These are phyloP conservation scores for Dasysyrphus albostriatus DNA, from an alignment of 2,888 invertebrate genomes.

Conservation along the genomic window DNA sequence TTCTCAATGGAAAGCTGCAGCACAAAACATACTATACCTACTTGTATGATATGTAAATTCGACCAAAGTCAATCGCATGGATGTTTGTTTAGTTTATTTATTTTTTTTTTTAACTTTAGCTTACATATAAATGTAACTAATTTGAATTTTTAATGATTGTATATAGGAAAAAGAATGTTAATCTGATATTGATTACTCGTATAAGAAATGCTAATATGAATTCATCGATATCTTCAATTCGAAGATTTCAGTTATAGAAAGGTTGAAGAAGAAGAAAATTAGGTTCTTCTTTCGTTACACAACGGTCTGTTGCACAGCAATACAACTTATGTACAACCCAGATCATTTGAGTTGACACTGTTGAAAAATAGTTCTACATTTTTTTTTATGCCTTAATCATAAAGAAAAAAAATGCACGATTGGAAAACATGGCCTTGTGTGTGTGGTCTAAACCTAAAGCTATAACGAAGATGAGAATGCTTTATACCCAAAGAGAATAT, in stretches of 20 bases:
- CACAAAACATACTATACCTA: neutral
- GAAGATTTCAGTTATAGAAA: conserved; percentile 1
- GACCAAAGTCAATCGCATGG: neutral
- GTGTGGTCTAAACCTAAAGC: too few relatives aligned
- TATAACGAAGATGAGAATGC: too few relatives aligned
- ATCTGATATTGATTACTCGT: neutral
- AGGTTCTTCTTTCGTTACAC: conserved; percentile 15
- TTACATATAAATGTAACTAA: neutral
- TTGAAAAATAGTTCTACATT: neutral
- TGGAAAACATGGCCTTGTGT: too few relatives aligned
- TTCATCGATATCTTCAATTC: conserved; percentile 10
- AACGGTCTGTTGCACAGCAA: neutral
- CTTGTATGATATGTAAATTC: neutral
- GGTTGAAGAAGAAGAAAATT: conserved; percentile 13
- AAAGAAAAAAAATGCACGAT: too few relatives aligned
- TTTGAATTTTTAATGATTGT: neutral
- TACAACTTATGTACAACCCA: neutral
- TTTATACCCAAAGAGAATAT: too few relatives aligned
- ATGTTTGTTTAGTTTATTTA: neutral
- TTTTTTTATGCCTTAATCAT: neutral
- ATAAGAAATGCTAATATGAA: neutral
- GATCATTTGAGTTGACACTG: neutral
- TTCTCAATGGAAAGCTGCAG: neutral
- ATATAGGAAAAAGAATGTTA: neutral
- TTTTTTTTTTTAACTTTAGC: neutral